Evolutionary conservation across 2,113 vertebrate species (phyloP), one percentile per base, ranked within the genome.

Genomic region (Tricholaema leucomelas): DNA sequence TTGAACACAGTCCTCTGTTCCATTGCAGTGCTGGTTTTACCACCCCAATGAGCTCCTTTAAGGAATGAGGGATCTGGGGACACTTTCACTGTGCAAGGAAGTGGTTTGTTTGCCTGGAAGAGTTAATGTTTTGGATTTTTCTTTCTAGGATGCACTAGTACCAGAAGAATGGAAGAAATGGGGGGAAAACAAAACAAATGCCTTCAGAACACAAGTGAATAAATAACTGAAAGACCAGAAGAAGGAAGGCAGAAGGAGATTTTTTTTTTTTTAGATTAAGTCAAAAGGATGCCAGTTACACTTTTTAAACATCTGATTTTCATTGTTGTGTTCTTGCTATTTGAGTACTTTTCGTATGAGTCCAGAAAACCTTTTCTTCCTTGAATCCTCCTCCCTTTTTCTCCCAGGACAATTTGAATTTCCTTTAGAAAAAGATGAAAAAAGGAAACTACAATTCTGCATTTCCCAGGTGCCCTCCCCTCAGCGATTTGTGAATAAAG

Each of bases 71-170:
- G 55, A 12, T 55, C 50, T 80, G 75, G 54, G 70, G 52, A 28
- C 18, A 25, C n/a, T 85, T 66, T 11, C 17, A 28, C 79, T 52
- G 30, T 85, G 30, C 50, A 33, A 85, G 81, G 64, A 96, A 79
- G 25, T 65, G 9, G 25, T 61, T 69, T 71, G 21, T 36, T 36
- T 87, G n/a, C 71, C 44, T 83, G 61, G 46, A 81, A 87, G 84
- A 93, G 63, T 48, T 97, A 87, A 97, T 72, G 84, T 72, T 85
- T 28, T 61, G 24, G 27, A 9, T 97, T 88, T 96, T 83, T 87
- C 40, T 96, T 95, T 97, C 75, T 92, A 98, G 98, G 95, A 96
- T 94, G 42, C 98, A 96, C 27, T 98, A 98, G 85, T 94, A 94
- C 79, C 77, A 85, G 93, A 96, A 93, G 85, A 95, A 84, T 44